Conservation (phyloP, 1,140 invertebrate genomes). For the Rhagoletis zephyria region DNA sequence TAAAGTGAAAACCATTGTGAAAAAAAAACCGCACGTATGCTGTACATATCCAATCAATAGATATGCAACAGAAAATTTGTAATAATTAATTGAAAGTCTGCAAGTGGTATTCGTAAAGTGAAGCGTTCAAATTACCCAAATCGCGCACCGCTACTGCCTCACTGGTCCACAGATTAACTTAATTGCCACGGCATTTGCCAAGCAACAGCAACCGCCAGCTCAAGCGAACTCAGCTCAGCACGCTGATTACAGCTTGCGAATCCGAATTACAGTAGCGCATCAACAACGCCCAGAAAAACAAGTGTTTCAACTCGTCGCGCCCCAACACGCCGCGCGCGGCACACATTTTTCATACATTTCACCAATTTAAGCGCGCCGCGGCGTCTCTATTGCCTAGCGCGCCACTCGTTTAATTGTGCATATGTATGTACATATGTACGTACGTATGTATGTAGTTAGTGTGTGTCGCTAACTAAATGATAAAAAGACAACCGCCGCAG, state of each 20-base stretch:
- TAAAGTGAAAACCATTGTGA: slow-evolving; percentile 16
- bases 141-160: neutral
- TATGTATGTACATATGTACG: neutral
- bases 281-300: neutral
- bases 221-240: neutral
- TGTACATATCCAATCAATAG: neutral
- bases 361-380: neutral
- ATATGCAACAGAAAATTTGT: neutral
- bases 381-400: neutral
- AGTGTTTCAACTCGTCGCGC: neutral
- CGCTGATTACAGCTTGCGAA: neutral
- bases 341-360: neutral
- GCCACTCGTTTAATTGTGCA: neutral
- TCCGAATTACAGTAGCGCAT: neutral
- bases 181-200: neutral
- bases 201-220: neutral
- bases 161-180: neutral
- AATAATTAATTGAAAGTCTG: slow-evolving; percentile 23
- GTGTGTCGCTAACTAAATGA: neutral
- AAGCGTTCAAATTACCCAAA: neutral
- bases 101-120: neutral
- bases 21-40: neutral
- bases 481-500: slow-evolving; percentile 10
- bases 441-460: neutral
- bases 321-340: neutral